phyloP scores from a whole-genome alignment of 2,888 invertebrate species.

The Hyles lineata region DNA sequence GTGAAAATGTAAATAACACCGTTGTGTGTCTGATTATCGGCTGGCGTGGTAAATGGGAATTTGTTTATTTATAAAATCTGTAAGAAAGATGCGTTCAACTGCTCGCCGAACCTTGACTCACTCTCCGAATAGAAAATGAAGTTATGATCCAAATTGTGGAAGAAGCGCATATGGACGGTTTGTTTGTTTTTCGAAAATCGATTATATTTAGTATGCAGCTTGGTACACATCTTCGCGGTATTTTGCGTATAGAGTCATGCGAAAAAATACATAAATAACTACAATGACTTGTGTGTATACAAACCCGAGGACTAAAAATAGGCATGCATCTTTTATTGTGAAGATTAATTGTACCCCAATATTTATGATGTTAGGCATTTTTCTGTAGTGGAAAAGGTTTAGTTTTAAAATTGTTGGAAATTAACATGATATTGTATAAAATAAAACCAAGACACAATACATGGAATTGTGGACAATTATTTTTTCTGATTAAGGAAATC shows the following conservation, averaged over 20 bases:
- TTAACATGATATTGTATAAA: not conserved
- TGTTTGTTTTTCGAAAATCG: conserved; percentile 18
- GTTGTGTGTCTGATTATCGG: conserved; percentile 34
- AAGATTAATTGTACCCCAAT: not conserved
- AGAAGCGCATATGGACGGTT: conserved; percentile 36
- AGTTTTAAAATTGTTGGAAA: too few relatives aligned
- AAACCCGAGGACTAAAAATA: not conserved
- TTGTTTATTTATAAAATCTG: conserved; percentile 50
- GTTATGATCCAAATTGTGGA: conserved; percentile 47
- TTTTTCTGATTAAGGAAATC: conserved; percentile 4
- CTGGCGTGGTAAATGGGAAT: conserved; percentile 32
- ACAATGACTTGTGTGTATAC: too few relatives aligned
- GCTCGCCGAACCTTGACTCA: conserved; percentile 62
- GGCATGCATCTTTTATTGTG: not conserved
- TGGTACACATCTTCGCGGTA: not conserved
- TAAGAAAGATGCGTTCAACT: conserved; percentile 44
- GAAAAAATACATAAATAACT: not conserved
- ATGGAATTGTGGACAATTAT: not conserved
- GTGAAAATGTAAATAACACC: conserved; percentile 24
- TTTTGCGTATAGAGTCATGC: not conserved
- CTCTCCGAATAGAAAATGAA: conserved; percentile 65
- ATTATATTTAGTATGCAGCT: not conserved
- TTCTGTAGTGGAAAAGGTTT: too few relatives aligned
- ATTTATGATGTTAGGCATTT: too few relatives aligned
- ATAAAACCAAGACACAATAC: not conserved